A percentile compares a stretch with the other conserved stretches of the same genome.
Conservation (phyloP, 2,113 vertebrate species). For the Aldabrachelys gigantea region DNA sequence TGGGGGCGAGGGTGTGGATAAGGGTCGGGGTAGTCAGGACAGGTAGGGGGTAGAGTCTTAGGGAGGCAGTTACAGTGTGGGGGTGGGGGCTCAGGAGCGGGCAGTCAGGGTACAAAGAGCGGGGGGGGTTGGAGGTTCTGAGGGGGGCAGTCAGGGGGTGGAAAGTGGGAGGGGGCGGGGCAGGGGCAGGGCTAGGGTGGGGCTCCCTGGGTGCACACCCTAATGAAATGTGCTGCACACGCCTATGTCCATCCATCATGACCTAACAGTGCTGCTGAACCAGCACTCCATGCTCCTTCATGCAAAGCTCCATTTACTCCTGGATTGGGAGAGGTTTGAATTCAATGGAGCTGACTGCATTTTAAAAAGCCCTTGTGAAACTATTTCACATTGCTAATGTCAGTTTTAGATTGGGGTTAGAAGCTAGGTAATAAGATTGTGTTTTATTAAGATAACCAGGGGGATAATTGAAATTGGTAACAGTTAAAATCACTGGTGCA, state of each 20-base stretch:
- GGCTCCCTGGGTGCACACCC: too few species aligned
- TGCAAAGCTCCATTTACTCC: not conserved
- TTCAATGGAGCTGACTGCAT: not conserved
- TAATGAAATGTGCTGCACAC: too few species aligned
- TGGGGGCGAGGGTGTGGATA: too few species aligned
- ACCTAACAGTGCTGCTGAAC: not conserved
- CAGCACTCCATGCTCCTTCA: not conserved
- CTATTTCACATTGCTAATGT: conserved; percentile 10
- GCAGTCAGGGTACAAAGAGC: too few species aligned
- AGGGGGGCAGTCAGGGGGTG: too few species aligned
- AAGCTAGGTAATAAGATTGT: not conserved
- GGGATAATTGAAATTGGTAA: not conserved
- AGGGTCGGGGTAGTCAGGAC: too few species aligned
- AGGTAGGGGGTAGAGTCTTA: too few species aligned
- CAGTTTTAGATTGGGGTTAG: not conserved
- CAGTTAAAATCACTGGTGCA: not conserved
- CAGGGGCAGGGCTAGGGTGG: too few species aligned
- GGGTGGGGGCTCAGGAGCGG: too few species aligned
- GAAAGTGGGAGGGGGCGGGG: too few species aligned
- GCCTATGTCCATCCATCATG: not conserved
- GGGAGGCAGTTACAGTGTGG: too few species aligned
- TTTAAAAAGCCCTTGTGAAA: not conserved
- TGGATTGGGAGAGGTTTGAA: not conserved
- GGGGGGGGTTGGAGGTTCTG: too few species aligned
- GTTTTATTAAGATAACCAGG: not conserved